These are phyloP conservation scores for Paracanthobrama guichenoti DNA, from an alignment of 2,113 vertebrate genomes.

Conservation along the genomic window DNA sequence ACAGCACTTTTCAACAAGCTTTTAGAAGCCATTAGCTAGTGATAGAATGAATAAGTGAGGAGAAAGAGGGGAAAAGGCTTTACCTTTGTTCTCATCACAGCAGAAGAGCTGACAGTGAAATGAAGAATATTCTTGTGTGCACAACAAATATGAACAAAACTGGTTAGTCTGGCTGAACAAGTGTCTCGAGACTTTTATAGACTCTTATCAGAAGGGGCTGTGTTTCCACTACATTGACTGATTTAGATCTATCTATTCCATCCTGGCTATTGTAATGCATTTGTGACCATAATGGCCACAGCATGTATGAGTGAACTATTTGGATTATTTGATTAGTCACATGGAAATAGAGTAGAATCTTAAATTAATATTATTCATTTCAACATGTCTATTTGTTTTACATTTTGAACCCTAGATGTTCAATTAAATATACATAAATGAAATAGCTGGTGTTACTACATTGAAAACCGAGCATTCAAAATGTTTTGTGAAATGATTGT, in stretches of 20 bases:
- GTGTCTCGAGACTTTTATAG: neutral
- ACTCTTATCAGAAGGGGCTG: conserved; percentile 41
- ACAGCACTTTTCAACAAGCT: conserved; percentile 12
- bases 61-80: neutral
- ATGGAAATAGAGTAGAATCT: neutral
- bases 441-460: too few relatives aligned
- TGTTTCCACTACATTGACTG: conserved; percentile 4
- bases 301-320: neutral
- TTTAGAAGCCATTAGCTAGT: conserved; percentile 37
- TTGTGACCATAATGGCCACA: neutral
- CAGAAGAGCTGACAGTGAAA: neutral
- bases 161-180: conserved; percentile 18
- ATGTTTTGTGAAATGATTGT: neutral
- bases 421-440: too few relatives aligned
- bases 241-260: neutral
- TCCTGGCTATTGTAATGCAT: neutral
- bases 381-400: too few relatives aligned
- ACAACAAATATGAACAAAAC: conserved; percentile 32
- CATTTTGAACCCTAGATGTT: too few relatives aligned
- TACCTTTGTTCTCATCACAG: conserved; percentile 7
- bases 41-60: conserved; percentile 26
- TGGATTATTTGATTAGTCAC: neutral
- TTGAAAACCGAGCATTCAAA: neutral
- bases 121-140: conserved; percentile 1
- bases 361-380: too few relatives aligned